phyloP scores from a whole-genome alignment of 2,888 invertebrate species.

The Cremastobaeus sp. region DNA sequence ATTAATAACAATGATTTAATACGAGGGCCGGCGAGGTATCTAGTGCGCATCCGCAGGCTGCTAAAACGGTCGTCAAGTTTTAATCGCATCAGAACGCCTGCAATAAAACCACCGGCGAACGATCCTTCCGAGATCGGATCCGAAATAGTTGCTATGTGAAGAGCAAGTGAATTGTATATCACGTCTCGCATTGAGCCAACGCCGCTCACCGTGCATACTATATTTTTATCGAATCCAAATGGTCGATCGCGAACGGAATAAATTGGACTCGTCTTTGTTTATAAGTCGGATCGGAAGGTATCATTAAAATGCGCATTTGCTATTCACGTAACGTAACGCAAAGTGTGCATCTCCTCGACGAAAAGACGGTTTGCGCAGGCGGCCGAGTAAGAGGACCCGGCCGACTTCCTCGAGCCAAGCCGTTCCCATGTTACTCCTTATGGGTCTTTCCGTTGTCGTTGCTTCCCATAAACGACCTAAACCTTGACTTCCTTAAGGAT shows the following conservation, averaged over 20 bases:
- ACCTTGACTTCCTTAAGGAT: constrained; percentile 76
- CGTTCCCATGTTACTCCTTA: constrained; percentile 76
- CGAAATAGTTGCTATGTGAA: no score
- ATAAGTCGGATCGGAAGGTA: constrained; percentile 44
- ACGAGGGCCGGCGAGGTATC: no score
- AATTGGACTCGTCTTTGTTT: constrained; percentile 54
- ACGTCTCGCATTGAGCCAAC: constrained; percentile 13
- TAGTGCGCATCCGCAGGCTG: no score
- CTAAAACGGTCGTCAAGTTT: no score
- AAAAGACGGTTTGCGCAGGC: constrained; percentile 61
- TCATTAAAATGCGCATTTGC: constrained; percentile 56
- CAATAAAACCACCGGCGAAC: no score
- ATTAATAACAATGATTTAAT: no score
- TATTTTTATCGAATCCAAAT: constrained; percentile 25
- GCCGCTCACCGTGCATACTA: neutral
- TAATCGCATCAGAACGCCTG: no score
- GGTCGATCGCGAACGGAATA: constrained; percentile 43
- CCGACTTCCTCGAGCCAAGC: constrained; percentile 64
- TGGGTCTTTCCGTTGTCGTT: constrained; percentile 77
- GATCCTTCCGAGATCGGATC: no score
- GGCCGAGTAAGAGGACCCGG: constrained; percentile 61
- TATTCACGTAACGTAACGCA: constrained; percentile 56
- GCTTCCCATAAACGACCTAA: constrained; percentile 78
- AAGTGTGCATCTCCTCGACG: constrained; percentile 57
- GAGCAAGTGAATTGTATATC: constrained; percentile 21